These are phyloP conservation scores for Mixornis gularis DNA, from an alignment of 2,113 vertebrate species.

Conservation along the genomic window DNA sequence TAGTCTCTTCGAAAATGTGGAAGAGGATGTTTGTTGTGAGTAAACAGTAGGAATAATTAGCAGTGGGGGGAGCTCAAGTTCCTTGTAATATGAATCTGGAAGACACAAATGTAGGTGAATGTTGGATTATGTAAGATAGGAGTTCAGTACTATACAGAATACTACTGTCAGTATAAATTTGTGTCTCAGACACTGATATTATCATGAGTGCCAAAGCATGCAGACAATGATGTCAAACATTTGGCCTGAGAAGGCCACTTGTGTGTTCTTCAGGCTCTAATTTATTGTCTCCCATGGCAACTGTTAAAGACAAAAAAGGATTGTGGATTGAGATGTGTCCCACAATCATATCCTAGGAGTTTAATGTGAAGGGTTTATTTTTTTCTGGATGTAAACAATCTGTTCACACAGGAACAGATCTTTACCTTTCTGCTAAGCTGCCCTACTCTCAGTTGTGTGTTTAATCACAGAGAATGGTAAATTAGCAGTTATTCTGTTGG, in stretches of 20 bases:
- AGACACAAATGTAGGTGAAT: background rate
- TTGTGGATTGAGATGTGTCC: background rate
- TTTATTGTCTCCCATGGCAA: background rate
- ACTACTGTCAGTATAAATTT: background rate
- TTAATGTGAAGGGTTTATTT: background rate
- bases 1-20: background rate
- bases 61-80: background rate
- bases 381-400: background rate
- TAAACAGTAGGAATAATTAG: background rate
- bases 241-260: background rate
- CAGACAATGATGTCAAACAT: background rate
- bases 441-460: background rate
- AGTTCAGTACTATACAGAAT: background rate
- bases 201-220: background rate
- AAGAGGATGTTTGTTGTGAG: background rate
- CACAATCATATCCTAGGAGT: background rate
- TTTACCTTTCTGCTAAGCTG: background rate
- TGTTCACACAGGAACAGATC: background rate
- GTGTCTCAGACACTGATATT: background rate
- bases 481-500: background rate
- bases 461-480: background rate
- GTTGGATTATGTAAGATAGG: background rate
- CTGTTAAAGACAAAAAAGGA: background rate
- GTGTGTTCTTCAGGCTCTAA: background rate
- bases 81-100: background rate